phyloP scores from a whole-genome alignment of 1,140 invertebrate genomes.

The Papilio polyxenes region DNA sequence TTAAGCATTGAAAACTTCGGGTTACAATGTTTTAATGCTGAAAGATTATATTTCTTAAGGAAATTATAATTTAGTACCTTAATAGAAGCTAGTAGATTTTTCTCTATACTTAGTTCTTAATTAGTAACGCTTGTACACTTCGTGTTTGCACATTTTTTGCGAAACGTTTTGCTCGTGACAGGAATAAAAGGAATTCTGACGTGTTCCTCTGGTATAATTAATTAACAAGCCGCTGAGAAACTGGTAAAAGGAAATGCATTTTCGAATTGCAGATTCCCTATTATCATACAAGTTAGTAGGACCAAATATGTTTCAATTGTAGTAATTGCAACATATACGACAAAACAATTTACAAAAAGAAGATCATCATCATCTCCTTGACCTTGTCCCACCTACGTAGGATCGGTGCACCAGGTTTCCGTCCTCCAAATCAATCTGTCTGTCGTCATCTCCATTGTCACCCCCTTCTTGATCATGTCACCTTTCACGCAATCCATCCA shows the following conservation, averaged over 20 bases:
- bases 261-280: not conserved
- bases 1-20: not conserved
- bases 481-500: too few relatives aligned
- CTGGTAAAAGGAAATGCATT: not conserved
- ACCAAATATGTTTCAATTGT: too few relatives aligned
- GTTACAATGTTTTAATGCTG: not conserved
- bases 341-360: too few relatives aligned
- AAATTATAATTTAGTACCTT: not conserved
- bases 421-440: too few relatives aligned
- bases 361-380: too few relatives aligned
- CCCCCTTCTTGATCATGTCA: too few relatives aligned
- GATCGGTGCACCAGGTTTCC: too few relatives aligned
- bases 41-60: not conserved
- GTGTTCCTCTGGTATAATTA: conserved; percentile 7
- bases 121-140: conserved; percentile 21
- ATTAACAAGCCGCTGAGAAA: not conserved
- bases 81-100: not conserved
- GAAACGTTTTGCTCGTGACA: not conserved
- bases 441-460: too few relatives aligned
- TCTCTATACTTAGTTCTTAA: not conserved
- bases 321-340: too few relatives aligned
- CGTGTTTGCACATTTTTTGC: conserved; percentile 10
- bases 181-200: conserved; percentile 20
- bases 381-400: too few relatives aligned
- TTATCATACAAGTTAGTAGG: not conserved